phyloP scores from a whole-genome alignment of 1,140 invertebrate species.

The Dinothrombium tinctorium region DNA sequence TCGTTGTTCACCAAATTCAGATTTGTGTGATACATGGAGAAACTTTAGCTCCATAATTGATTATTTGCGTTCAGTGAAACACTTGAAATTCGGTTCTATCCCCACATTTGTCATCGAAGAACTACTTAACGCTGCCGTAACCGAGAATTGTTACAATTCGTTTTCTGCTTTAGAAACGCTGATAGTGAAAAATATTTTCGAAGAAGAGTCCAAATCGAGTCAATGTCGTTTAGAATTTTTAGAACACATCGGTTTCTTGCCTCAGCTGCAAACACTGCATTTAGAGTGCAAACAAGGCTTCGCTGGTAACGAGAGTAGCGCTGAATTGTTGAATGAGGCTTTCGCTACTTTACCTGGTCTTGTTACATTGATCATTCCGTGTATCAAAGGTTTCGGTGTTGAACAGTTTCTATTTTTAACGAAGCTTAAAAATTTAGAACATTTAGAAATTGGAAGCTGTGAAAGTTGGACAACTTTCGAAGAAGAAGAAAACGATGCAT shows the following conservation, averaged over 20 bases:
- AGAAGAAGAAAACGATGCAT: not conserved
- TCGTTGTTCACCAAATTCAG: not conserved
- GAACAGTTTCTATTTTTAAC: constrained; percentile 4
- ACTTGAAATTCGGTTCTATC: constrained; percentile 4
- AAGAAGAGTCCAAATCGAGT: not conserved
- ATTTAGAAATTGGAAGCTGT: constrained; percentile 8
- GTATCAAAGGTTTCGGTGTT: not conserved
- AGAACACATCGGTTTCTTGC: not conserved
- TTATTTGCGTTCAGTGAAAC: constrained; percentile 3
- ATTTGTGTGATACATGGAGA: not conserved
- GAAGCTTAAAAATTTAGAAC: not conserved
- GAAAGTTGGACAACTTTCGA: constrained; percentile 1
- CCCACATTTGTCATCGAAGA: constrained; percentile 8
- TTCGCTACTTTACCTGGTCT: not conserved
- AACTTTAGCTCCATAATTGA: not conserved
- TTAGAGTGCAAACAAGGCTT: not conserved
- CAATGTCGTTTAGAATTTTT: not conserved
- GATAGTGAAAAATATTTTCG: not conserved
- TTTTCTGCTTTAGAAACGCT: not conserved
- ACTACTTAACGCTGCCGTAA: not conserved
- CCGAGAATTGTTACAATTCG: constrained; percentile 3
- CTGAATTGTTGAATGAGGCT: not conserved
- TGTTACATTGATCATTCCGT: not conserved
- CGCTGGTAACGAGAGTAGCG: not conserved
- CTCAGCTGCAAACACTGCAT: not conserved